phyloP scores from a whole-genome alignment of 2,888 invertebrate genomes.

The Hyposoter didymator region DNA sequence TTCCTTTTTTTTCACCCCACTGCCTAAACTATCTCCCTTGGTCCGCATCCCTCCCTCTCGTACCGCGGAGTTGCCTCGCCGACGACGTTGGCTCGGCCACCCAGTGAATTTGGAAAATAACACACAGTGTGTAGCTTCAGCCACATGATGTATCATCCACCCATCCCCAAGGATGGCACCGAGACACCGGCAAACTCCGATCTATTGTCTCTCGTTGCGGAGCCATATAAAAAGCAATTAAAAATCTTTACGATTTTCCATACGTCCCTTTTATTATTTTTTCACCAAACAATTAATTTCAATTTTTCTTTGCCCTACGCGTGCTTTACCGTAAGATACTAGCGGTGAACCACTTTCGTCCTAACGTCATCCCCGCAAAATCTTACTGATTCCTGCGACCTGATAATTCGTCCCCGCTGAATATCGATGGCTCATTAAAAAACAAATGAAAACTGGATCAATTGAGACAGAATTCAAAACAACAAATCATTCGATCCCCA shows the following conservation, averaged over 20 bases:
- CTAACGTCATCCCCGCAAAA: not conserved
- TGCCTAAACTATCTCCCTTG: constrained; percentile 29
- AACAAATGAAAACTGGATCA: not conserved
- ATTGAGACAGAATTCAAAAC: not conserved
- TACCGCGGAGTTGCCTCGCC: not conserved
- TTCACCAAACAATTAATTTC: constrained; percentile 4
- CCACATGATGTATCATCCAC: constrained; percentile 72
- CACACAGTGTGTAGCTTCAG: constrained; percentile 51
- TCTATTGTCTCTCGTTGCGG: constrained; percentile 44
- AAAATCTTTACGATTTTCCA: constrained; percentile 50
- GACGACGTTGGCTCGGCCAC: constrained; percentile 32
- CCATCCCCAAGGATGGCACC: constrained; percentile 18
- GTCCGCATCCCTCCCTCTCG: constrained; percentile 37
- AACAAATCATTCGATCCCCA: not conserved
- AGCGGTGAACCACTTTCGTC: no score
- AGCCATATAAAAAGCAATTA: constrained; percentile 58
- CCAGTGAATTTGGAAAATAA: constrained; percentile 76
- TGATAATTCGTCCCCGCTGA: not conserved
- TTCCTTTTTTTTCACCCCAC: constrained; percentile 49
- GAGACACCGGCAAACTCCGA: constrained; percentile 44
- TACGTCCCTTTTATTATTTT: constrained; percentile 7
- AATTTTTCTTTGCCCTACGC: constrained; percentile 14
- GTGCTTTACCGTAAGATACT: not conserved
- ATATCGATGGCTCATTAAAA: not conserved
- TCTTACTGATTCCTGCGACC: not conserved